phyloP scores from a whole-genome alignment of 53 echinoderm and acorn worm genomes.

The Stichopus horrens region DNA sequence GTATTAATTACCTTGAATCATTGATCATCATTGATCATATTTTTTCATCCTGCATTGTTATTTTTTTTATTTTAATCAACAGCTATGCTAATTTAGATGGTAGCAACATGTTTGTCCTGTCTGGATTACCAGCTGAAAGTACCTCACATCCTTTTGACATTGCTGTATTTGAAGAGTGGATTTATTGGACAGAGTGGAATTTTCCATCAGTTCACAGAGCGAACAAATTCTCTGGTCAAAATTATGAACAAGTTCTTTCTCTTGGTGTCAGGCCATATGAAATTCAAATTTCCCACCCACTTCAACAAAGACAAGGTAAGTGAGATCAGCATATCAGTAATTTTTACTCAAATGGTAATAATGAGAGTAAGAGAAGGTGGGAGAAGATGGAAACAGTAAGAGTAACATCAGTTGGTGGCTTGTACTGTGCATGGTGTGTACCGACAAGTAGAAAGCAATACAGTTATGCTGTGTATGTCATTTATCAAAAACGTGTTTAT shows the following conservation, averaged over 20 bases:
- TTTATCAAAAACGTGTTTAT: too few relatives aligned
- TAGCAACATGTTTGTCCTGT: conserved; percentile 49
- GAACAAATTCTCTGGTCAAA: conserved; percentile 66
- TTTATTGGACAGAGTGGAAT: conserved; percentile 95
- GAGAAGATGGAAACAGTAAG: too few relatives aligned
- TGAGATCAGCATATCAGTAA: too few relatives aligned
- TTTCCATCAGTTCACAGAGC: conserved; percentile 53
- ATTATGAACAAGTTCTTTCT: conserved; percentile 43
- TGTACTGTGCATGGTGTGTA: too few relatives aligned
- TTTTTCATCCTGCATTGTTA: neutral
- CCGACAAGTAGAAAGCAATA: too few relatives aligned
- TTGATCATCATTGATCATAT: neutral
- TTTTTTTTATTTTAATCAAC: neutral
- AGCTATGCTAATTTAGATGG: conserved; percentile 84
- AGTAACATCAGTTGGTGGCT: too few relatives aligned
- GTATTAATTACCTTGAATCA: too few relatives aligned
- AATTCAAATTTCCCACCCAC: conserved; percentile 78
- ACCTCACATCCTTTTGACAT: conserved; percentile 87
- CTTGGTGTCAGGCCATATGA: conserved; percentile 71
- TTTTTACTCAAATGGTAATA: too few relatives aligned
- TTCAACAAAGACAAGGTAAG: conserved; percentile 74
- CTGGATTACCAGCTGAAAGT: conserved; percentile 39
- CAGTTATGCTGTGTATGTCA: too few relatives aligned
- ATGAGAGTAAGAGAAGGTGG: too few relatives aligned
- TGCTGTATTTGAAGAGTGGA: conserved; percentile 77